Base-by-base conservation (phyloP, 2,113 vertebrate genomes). In the Hippocampus comes region DNA sequence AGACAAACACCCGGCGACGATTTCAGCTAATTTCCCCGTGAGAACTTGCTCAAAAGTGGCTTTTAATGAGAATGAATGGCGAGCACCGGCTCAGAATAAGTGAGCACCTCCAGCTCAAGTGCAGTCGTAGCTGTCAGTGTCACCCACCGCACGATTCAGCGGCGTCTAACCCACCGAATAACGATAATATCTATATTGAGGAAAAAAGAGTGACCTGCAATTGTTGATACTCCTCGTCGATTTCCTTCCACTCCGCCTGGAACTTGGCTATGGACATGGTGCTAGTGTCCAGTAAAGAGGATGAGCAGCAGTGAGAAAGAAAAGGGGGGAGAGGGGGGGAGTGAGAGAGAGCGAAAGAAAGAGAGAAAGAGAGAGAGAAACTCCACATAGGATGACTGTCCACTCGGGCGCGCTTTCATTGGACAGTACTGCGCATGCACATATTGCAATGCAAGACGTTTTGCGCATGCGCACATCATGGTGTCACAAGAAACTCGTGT, bases 151-250 rank as follows among this genome's bases (percentile, higher is more conserved):
- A 55, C 42, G 51, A 18, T 42, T n/a, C 7, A 14, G 41, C 63
- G 63, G 21, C 41, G 14, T 46, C 14, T 2, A 7, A 4, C 9
- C 5, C 63, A 2, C 59, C 20, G 10, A 64, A 23, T 43, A n/a
- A 64, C 27, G 27, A 64, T n/a, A 1, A 11, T 25, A 15, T 11
- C 1, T n/a, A 2, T 17, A 0, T 3, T 25, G 14, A 14, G 8
- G 27, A 61, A 27, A 27, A 34, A 61, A 9, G 34, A 61, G 59
- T 89, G 79, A 96, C 96, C 95, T 97, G 96, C 57, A 97, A 84
- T 81, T 96, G 94, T 86, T 94, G 94, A 84, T 96, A 96, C 86
- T 96, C 95, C 72, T 89, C 86, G 20, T 97, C 95, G 71, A 96
- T 93, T 83, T 95, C 94, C 17, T 86, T 85, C 95, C 94, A 96